Percentiles rank a stretch among this genome's conserved stretches.
Conservation (phyloP, 2,888 invertebrate species). For the Dicyrtoma fusca region DNA sequence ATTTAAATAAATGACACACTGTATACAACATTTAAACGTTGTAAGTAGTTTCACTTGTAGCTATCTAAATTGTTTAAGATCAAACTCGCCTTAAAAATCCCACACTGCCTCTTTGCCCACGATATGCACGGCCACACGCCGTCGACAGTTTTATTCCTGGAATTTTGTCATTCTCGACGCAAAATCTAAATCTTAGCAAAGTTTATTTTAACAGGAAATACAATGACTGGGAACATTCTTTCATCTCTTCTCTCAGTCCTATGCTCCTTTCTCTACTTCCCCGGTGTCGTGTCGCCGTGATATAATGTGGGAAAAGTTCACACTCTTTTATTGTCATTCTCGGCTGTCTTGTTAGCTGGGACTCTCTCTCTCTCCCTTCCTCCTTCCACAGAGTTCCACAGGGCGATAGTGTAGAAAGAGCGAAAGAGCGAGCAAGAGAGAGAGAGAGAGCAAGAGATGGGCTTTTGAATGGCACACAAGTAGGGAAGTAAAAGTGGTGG, state of each 20-base stretch:
- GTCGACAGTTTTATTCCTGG: slow-evolving; percentile 15
- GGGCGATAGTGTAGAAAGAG: background rate
- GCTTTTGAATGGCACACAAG: background rate
- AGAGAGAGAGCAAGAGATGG: background rate
- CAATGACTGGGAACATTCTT: too few relatives aligned
- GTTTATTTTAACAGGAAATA: background rate
- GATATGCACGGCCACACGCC: too few relatives aligned
- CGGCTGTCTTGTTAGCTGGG: too few relatives aligned
- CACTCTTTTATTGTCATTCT: slow-evolving; percentile 2
- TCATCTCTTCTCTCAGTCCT: background rate
- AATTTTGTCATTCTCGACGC: slow-evolving; percentile 12
- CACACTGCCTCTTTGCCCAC: too few relatives aligned
- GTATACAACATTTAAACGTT: too few relatives aligned
- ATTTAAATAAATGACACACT: too few relatives aligned
- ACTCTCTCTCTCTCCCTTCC: background rate
- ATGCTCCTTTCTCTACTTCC: background rate
- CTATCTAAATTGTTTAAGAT: too few relatives aligned
- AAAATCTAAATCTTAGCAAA: slow-evolving; percentile 7
- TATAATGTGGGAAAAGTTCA: background rate
- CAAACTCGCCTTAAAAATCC: too few relatives aligned
- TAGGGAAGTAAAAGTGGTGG: background rate
- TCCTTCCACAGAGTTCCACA: background rate
- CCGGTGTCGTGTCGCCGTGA: background rate
- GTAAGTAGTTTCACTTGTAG: too few relatives aligned
- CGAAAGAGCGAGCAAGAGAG: background rate